phyloP scores from a whole-genome alignment of 2,888 invertebrate species.

The Machimus rusticus region DNA sequence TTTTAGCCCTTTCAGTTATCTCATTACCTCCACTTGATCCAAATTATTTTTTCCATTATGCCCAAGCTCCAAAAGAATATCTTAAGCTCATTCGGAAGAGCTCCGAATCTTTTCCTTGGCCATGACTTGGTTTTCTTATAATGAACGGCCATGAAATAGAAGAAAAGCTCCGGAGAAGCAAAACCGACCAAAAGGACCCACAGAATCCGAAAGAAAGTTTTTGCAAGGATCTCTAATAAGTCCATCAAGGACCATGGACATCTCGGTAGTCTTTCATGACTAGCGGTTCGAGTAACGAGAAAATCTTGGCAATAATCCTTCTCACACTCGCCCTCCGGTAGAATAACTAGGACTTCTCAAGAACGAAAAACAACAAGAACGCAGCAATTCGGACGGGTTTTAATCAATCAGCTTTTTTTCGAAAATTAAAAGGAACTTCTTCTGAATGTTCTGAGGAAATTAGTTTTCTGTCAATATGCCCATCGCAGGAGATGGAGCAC shows the following conservation, averaged over 20 bases:
- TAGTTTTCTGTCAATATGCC: not conserved
- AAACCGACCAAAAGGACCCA: not conserved
- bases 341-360: not conserved
- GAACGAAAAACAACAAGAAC: not conserved
- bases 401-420: not conserved
- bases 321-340: not conserved
- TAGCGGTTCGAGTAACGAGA: not conserved
- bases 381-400: not conserved
- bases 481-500: not conserved
- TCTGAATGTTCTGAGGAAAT: not conserved
- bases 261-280: not conserved
- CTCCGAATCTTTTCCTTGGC: not conserved
- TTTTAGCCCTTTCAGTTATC: not conserved
- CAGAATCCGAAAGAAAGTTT: not conserved
- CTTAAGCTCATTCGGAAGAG: not conserved
- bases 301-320: not conserved
- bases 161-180: not conserved
- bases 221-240: not conserved
- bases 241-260: not conserved
- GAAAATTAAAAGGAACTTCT: not conserved
- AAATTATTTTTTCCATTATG: not conserved
- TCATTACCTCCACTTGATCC: not conserved
- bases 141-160: not conserved
- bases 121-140: not conserved
- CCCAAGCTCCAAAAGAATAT: not conserved